Evolutionary conservation across 2,888 invertebrate species (phyloP), one percentile per base, ranked within the genome.

Genomic region (Eustalomyia histrio): DNA sequence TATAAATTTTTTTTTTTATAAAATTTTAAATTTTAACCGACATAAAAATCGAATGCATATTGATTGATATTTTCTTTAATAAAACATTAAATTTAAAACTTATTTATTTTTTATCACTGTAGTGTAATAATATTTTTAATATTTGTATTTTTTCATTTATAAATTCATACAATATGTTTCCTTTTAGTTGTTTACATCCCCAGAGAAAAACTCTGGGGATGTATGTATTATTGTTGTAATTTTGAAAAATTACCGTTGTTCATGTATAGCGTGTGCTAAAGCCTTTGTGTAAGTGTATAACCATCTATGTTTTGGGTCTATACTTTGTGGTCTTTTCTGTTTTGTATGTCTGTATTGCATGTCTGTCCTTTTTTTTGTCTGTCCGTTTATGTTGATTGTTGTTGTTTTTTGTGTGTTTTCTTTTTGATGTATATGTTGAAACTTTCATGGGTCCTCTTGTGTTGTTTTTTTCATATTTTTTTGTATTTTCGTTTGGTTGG

Each of bases 101-200:
- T 58, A 39, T 65, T 73, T 55, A 18, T 29, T n/a, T 7, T 55
- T 24, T 47, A 5, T 29, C 18, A 17, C n/a, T 43, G 21, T 65
- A 33, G 16, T 17, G 52, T 33, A 4, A n/a, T 57, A 61, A 33
- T 17, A 74, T 55, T 7, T 29, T 53, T 53, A 8, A 21, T 24
- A n/a, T 7, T 1, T 18, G 4, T 47, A 14, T 60, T 67, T 69
- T 71, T 63, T 47, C 58, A 14, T 65, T 21, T 21, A 72, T 53
- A 68, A 65, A 63, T 72, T 35, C 60, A 75, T 72, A 43, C 60
- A 75, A 60, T 78, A 69, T 65, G 43, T 80, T 63, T 68, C 47
- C 65, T 85, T 84, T 85, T 80, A 52, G 75, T 81, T 72, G 73
- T 61, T n/a, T n/a, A n/a, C n/a, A n/a, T n/a, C n/a, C n/a, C n/a